A percentile compares a stretch with the other conserved stretches of the same genome.
Conservation (phyloP, 2,113 vertebrate genomes). For the Cottus gobio region DNA sequence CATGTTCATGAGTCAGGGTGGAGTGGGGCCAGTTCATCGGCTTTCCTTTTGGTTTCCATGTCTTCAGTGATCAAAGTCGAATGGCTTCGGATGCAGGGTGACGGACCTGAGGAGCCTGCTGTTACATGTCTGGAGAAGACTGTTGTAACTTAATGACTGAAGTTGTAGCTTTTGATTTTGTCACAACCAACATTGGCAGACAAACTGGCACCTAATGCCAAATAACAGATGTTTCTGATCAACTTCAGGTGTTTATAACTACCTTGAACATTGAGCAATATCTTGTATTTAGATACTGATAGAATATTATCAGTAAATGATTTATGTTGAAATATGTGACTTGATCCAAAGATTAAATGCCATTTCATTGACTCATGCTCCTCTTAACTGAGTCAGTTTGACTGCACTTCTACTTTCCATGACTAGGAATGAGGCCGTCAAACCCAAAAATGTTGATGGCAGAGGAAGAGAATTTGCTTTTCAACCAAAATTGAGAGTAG, state of each 20-base stretch:
- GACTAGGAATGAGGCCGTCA: conserved; percentile 41
- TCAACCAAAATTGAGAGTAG: conserved; percentile 57
- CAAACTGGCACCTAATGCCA: conserved; percentile 51
- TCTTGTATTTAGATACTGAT: not conserved
- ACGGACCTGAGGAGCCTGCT: conserved; percentile 48
- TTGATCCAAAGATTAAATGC: conserved; percentile 29
- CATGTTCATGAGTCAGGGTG: conserved; percentile 64
- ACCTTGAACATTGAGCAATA: conserved; percentile 8
- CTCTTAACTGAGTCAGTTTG: conserved; percentile 41
- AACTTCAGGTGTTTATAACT: conserved; percentile 50
- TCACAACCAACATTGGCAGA: conserved; percentile 58
- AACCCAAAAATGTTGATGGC: conserved; percentile 56
- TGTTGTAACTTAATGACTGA: conserved; percentile 24
- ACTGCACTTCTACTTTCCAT: conserved; percentile 40
- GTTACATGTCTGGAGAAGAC: conserved; percentile 49
- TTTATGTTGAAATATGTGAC: conserved; percentile 34
- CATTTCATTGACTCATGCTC: conserved; percentile 27
- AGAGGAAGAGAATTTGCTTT: conserved; percentile 55
- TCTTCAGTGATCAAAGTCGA: conserved; percentile 46
- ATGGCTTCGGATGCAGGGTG: conserved; percentile 23
- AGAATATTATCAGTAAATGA: conserved; percentile 12
- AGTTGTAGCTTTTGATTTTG: conserved; percentile 48
- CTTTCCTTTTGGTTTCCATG: conserved; percentile 33
- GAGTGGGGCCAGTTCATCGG: conserved; percentile 61
- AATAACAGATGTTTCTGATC: conserved; percentile 58